These are phyloP conservation scores for Axinella damicornis DNA, from an alignment of 37 sponge, comb jelly and placozoan species.

Conservation along the genomic window DNA sequence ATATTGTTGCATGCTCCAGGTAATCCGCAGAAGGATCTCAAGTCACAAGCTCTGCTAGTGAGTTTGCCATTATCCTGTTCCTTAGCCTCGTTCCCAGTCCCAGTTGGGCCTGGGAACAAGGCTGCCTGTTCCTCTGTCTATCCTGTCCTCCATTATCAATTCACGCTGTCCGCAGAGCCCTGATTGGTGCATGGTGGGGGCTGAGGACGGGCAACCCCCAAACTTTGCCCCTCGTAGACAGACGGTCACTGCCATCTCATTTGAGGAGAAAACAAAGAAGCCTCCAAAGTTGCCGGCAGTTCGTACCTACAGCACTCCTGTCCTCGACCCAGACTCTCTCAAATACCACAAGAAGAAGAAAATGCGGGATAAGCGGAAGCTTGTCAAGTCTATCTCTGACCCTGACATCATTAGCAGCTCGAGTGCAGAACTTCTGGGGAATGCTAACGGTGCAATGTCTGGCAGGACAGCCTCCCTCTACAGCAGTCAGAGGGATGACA, in stretches of 20 bases:
- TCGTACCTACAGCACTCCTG: not conserved
- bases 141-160: no score
- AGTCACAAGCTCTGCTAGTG: not conserved
- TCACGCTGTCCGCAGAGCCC: not conserved
- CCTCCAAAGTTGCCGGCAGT: not conserved
- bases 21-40: not conserved
- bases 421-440: not conserved
- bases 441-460: not conserved
- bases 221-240: not conserved
- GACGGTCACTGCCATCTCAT: not conserved
- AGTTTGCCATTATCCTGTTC: no score
- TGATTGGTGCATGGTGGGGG: not conserved
- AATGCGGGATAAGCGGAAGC: not conserved
- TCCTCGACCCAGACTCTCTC: not conserved
- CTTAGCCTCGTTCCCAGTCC: no score
- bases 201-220: not conserved
- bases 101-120: no score
- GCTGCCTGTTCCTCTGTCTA: no score
- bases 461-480: no score
- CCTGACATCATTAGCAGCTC: conserved; percentile 29
- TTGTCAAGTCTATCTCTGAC: conserved; percentile 34
- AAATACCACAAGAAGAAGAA: no score
- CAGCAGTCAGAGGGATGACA: not conserved
- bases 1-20: no score
- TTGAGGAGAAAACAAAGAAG: not conserved